Conservation (phyloP, 1,140 invertebrate species). For the Acarapis woodi region DNA sequence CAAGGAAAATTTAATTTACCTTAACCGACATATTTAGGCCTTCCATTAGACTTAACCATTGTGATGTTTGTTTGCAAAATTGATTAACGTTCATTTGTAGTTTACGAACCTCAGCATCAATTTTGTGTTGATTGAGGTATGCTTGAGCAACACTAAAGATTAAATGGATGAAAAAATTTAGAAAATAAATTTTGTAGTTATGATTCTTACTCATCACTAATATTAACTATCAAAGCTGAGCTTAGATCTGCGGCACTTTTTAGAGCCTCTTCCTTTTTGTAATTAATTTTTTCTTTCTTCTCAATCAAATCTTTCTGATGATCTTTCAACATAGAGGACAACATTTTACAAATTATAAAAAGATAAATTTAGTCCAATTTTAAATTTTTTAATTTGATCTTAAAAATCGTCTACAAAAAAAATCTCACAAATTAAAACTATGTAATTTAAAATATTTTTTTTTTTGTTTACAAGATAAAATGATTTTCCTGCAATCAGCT, state of each 20-base stretch:
- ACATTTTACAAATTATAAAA: slow-evolving; percentile 23
- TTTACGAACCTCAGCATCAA: slow-evolving; percentile 86
- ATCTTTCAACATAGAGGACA: slow-evolving; percentile 56
- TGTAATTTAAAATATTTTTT: no score
- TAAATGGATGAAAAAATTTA: slow-evolving; percentile 8
- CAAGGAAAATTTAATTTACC: slow-evolving; percentile 13
- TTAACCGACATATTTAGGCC: slow-evolving; percentile 82
- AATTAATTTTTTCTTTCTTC: slow-evolving; percentile 39
- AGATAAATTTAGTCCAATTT: background rate
- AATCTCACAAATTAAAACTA: no score
- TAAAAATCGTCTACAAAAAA: no score
- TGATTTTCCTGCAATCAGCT: no score
- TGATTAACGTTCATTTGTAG: slow-evolving; percentile 73
- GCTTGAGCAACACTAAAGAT: slow-evolving; percentile 64
- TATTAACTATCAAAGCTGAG: slow-evolving; percentile 72
- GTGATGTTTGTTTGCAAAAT: slow-evolving; percentile 82
- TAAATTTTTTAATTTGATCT: no score
- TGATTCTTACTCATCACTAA: slow-evolving; percentile 65
- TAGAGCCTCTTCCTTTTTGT: slow-evolving; percentile 69
- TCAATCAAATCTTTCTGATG: slow-evolving; percentile 42
- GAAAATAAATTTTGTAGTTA: background rate
- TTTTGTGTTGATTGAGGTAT: slow-evolving; percentile 84
- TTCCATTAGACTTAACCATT: slow-evolving; percentile 78
- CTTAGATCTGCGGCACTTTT: slow-evolving; percentile 66
- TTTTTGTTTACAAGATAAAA: no score